Evolutionary conservation across 2,888 invertebrate species (phyloP).

Genomic region (Chalcosyrphus nemorum): DNA sequence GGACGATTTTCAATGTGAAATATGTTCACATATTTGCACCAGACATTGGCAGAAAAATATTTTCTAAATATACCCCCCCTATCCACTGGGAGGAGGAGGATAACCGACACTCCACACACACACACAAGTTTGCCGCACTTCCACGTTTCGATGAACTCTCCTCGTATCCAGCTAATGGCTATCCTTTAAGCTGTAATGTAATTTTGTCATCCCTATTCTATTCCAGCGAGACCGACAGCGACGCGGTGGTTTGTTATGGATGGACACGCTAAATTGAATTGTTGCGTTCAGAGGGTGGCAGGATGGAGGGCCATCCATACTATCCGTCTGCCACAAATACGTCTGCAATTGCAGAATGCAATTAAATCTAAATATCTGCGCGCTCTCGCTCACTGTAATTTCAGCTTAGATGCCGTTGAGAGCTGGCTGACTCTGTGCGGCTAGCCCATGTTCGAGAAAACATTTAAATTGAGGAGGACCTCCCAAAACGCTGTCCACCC

Average conservation of each 20-base stretch:
- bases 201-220: slow-evolving; percentile 62
- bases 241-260: slow-evolving; percentile 61
- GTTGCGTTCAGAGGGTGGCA: slow-evolving; percentile 40
- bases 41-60: slow-evolving; percentile 46
- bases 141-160: slow-evolving; percentile 66
- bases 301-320: not conserved
- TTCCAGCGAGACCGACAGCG: slow-evolving; percentile 37
- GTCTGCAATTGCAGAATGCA: slow-evolving; percentile 60
- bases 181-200: slow-evolving; percentile 46
- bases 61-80: slow-evolving; percentile 35
- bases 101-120: not conserved
- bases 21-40: slow-evolving; percentile 56
- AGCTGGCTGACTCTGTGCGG: slow-evolving; percentile 24
- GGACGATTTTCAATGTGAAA: slow-evolving; percentile 38
- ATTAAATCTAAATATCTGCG: slow-evolving; percentile 64
- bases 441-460: slow-evolving; percentile 12
- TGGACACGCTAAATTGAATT: slow-evolving; percentile 73
- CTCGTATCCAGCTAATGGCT: slow-evolving; percentile 22
- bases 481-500: slow-evolving; percentile 26
- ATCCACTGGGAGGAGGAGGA: not conserved
- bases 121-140: slow-evolving; percentile 33
- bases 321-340: not conserved
- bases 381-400: slow-evolving; percentile 32
- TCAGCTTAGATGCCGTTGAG: slow-evolving; percentile 45
- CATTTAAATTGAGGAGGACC: slow-evolving; percentile 45